Conservation (phyloP, 2,797 vertebrate species). For the Amblyopsis hoosieri region DNA sequence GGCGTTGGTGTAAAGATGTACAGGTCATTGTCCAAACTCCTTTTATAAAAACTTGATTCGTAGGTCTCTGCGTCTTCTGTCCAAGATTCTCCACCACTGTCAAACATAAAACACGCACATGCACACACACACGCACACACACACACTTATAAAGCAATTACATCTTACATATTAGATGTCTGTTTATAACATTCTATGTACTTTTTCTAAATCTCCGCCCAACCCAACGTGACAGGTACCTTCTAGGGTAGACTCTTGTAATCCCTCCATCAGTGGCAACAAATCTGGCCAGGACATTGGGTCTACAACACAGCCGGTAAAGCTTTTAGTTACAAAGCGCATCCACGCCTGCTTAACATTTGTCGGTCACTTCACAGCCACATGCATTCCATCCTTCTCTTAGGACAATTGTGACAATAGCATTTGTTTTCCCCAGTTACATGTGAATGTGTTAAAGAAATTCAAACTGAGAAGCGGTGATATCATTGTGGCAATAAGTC, state of each 20-base stretch:
- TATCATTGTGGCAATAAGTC: not conserved
- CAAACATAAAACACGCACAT: slow-evolving; percentile 37
- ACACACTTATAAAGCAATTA: slow-evolving; percentile 5
- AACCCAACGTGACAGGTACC: slow-evolving; percentile 81
- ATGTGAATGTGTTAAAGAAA: no score
- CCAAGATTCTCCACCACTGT: slow-evolving; percentile 91
- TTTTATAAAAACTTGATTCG: slow-evolving; percentile 93
- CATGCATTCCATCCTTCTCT: slow-evolving; percentile 25
- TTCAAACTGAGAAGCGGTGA: not conserved
- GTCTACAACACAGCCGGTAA: slow-evolving; percentile 74
- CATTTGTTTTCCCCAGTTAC: no score
- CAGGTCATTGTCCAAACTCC: slow-evolving; percentile 92
- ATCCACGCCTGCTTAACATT: slow-evolving; percentile 42
- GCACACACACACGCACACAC: slow-evolving; percentile 11
- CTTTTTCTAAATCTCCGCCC: slow-evolving; percentile 17
- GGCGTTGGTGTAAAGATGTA: slow-evolving; percentile 92
- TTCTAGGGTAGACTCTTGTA: slow-evolving; percentile 93
- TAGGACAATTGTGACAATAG: not conserved
- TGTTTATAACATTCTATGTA: slow-evolving; percentile 13
- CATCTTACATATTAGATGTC: not conserved
- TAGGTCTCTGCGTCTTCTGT: slow-evolving; percentile 90
- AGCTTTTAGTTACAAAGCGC: slow-evolving; percentile 36
- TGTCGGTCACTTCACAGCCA: slow-evolving; percentile 36
- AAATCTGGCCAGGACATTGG: slow-evolving; percentile 87
- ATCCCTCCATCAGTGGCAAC: slow-evolving; percentile 96